Percentiles rank a stretch among this genome's conserved stretches.
Evolutionary conservation across 2,113 vertebrate species (phyloP).

Genomic region (Saccopteryx bilineata): DNA sequence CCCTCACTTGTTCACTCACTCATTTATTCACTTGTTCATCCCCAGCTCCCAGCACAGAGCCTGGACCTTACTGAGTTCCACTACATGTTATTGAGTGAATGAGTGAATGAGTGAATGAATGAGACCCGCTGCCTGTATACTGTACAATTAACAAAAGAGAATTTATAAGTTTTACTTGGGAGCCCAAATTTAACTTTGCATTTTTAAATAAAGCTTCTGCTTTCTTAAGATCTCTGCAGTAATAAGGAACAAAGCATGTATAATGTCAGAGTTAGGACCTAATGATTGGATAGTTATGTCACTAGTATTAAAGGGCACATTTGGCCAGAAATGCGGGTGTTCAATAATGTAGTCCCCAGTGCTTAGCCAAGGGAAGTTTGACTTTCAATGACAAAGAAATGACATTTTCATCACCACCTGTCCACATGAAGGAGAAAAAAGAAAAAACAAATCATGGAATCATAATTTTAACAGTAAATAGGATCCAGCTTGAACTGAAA

Average conservation of each 20-base stretch:
- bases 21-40: not conserved
- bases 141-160: not conserved
- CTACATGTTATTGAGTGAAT: not conserved
- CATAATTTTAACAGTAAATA: not conserved
- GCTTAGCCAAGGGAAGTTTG: not conserved
- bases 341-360: not conserved
- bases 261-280: not conserved
- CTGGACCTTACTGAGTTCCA: not conserved
- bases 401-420: not conserved
- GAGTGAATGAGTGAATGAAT: not conserved
- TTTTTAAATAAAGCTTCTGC: not conserved
- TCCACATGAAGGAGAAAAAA: not conserved
- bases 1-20: not conserved
- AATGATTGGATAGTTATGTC: not conserved
- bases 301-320: not conserved
- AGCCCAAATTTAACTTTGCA: not conserved
- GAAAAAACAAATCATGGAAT: not conserved
- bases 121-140: not conserved
- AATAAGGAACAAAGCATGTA: not conserved
- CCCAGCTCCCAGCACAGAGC: not conserved
- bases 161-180: not conserved
- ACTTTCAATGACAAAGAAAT: not conserved
- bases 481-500: not conserved
- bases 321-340: not conserved
- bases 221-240: not conserved